A percentile compares a stretch with the other conserved stretches of the same genome.
Evolutionary conservation across 2,797 vertebrate genomes (phyloP).

Genomic region (Avahi laniger): DNA sequence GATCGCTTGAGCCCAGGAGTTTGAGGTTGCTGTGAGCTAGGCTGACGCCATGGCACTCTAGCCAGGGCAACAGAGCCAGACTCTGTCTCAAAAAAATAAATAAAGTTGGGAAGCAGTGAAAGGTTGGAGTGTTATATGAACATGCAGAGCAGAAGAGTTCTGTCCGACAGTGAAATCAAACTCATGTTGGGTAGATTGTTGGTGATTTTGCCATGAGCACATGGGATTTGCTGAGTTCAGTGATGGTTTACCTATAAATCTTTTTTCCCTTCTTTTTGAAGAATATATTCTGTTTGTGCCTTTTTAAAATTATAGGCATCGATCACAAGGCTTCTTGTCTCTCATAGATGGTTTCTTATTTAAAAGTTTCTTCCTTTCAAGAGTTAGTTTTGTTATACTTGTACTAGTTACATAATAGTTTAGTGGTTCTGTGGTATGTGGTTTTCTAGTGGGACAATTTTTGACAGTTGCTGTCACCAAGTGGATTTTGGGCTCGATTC

Average conservation of each 20-base stretch:
- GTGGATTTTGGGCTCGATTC: neutral
- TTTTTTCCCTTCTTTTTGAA: neutral
- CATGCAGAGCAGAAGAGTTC: neutral
- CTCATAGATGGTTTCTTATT: neutral
- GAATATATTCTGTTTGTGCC: neutral
- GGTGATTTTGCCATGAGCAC: neutral
- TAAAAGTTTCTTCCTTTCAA: neutral
- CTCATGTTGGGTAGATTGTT: accelerated
- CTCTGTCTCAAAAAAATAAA: no score
- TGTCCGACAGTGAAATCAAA: no score
- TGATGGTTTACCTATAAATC: neutral
- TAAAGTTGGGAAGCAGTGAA: neutral
- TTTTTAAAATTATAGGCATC: neutral
- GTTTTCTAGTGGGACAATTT: accelerated
- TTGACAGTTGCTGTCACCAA: neutral
- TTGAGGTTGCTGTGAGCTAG: no score
- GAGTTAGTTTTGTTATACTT: neutral
- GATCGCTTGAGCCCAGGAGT: no score
- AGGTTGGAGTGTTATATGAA: accelerated
- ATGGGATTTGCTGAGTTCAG: neutral
- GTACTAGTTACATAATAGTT: accelerated
- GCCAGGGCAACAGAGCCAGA: no score
- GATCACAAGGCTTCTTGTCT: neutral
- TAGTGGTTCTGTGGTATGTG: neutral
- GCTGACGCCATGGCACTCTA: no score